Percentiles rank a stretch among this genome's conserved stretches.
phyloP scores from a whole-genome alignment of 2,888 invertebrate genomes.

The Sipha maydis region DNA sequence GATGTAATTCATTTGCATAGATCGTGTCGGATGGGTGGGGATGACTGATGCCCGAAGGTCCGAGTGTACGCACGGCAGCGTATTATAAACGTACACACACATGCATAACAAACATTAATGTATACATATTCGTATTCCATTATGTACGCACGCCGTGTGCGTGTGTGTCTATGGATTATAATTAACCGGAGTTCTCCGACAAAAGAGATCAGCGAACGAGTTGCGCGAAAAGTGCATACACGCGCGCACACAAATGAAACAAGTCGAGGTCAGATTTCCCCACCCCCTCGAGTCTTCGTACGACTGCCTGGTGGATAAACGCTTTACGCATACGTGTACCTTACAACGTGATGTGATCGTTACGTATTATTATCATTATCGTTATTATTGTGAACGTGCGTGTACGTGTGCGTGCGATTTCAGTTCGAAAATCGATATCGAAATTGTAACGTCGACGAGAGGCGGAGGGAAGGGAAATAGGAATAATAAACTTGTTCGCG shows the following conservation, averaged over 20 bases:
- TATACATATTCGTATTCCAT: neutral
- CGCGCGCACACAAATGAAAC: conserved; percentile 16
- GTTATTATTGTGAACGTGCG: neutral
- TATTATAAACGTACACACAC: neutral
- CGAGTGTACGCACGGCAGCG: neutral
- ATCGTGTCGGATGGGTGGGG: conserved; percentile 53
- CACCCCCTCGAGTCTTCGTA: neutral
- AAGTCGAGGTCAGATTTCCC: conserved; percentile 54
- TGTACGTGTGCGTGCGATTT: neutral
- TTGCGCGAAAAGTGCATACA: conserved; percentile 36
- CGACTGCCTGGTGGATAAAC: neutral
- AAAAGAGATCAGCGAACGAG: conserved; percentile 54
- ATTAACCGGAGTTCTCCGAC: conserved; percentile 59
- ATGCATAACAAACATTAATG: neutral
- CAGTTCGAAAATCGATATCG: neutral
- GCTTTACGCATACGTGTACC: neutral
- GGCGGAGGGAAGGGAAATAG: neutral
- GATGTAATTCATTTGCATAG: conserved; percentile 50
- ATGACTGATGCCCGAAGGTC: conserved; percentile 60
- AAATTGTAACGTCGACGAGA: neutral
- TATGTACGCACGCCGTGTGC: neutral
- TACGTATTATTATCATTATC: conserved; percentile 7
- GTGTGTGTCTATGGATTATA: conserved; percentile 27
- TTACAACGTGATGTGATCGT: neutral
- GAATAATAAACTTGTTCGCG: neutral